Evolutionary conservation across 2,113 vertebrate genomes (phyloP).

Genomic region (Beaufortia kweichowensis): DNA sequence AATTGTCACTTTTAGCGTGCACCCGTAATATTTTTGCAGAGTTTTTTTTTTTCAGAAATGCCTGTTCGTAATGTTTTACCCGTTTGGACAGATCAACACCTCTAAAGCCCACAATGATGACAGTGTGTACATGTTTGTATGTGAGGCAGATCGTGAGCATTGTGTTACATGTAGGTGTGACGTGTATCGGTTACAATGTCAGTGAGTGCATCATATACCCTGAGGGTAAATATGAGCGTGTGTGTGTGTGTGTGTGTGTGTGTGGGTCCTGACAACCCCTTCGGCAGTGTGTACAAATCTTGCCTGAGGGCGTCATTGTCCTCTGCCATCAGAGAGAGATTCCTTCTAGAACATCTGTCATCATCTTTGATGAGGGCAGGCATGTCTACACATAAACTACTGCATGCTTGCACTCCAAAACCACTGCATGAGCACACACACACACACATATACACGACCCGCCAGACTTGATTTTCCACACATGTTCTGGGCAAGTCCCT

Average conservation of each 20-base stretch:
- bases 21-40: too few relatives aligned
- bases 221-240: conserved; percentile 12
- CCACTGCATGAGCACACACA: conserved; percentile 43
- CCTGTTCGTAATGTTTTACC: too few relatives aligned
- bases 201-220: conserved; percentile 32
- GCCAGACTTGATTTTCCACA: conserved; percentile 64
- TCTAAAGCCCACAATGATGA: background rate
- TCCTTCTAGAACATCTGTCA: conserved; percentile 57
- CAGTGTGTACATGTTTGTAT: conserved; percentile 6
- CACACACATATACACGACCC: conserved; percentile 48
- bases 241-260: conserved; percentile 34
- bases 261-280: conserved; percentile 37
- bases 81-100: too few relatives aligned
- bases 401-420: conserved; percentile 52
- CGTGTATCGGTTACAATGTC: conserved; percentile 47
- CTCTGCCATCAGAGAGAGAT: conserved; percentile 50
- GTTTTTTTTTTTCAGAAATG: too few relatives aligned
- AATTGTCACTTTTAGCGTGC: too few relatives aligned
- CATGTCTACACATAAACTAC: conserved; percentile 66
- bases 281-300: conserved; percentile 48
- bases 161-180: conserved; percentile 53
- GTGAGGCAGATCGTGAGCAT: conserved; percentile 31
- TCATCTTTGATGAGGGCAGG: conserved; percentile 54
- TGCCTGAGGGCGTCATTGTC: conserved; percentile 56
- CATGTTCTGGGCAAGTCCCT: conserved; percentile 46